Evolutionary conservation across 1,140 invertebrate species (phyloP), one percentile per base, ranked within the genome.

Genomic region (Rhizoglyphus robini): DNA sequence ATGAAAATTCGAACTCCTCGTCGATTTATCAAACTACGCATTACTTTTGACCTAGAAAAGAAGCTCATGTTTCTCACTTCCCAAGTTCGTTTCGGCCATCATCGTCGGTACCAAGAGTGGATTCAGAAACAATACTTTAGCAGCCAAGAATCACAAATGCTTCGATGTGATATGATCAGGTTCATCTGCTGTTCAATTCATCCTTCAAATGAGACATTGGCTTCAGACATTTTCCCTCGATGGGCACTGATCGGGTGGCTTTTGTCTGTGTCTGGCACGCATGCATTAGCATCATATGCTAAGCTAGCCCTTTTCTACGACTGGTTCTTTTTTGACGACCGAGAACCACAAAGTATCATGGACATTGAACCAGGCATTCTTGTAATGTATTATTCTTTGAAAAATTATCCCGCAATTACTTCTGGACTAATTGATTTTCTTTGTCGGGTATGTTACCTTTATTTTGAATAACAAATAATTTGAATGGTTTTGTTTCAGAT

Each of bases 211-310:
- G 94, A 97, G 78, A 81, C 96, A 63, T 78, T 98, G 11, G 93
- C 90, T 76, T 96, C 92, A n/a, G 94, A 97, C 74, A 92, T 98
- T 72, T 95, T 96, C 75, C 94, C 94, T 67, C 82, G 95, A 68
- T 98, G 94, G 94, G 94, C 94, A 48, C 89, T 98, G 8, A 96
- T 97, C 75, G 93, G 94, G 20, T 97, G 94, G 94, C 81, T 98
- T 15, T 81, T 98, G 27, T 95, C 91, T 23, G 95, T 93, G 23
- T 97, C 92, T 75, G 96, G 92, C 27, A 91, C 89, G 66, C 87
- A 86, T 72, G 90, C 94, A 30, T 91, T 91, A 27, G 88, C 89
- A 27, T 88, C 92, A 49, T 96, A 95, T 82, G 90, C 90, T 23
- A 97, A 97, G 79, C 76, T 97, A 46, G 90, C 93, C 8, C 77